phyloP scores from a whole-genome alignment of 2,888 invertebrate genomes.

The Platycheirus albimanus region DNA sequence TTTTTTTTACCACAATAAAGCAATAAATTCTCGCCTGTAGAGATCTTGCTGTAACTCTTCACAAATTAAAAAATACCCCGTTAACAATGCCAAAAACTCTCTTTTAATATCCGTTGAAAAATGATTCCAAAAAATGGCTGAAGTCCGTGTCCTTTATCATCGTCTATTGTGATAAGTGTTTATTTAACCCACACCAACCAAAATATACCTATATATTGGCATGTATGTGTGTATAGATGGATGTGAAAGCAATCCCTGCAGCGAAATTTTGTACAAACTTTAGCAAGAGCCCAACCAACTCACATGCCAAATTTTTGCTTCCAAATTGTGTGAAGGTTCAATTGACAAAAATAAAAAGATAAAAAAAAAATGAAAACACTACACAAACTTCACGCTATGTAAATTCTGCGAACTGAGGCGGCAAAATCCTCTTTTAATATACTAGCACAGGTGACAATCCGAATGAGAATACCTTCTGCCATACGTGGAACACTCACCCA shows the following conservation, averaged over 20 bases:
- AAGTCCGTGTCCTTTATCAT: constrained; percentile 64
- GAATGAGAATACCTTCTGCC: constrained; percentile 56
- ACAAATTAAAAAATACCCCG: constrained; percentile 37
- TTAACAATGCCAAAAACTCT: constrained; percentile 17
- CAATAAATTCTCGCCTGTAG: constrained; percentile 42
- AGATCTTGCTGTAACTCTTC: constrained; percentile 41
- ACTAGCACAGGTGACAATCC: constrained; percentile 71
- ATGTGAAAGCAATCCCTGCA: not conserved
- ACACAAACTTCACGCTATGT: constrained; percentile 63
- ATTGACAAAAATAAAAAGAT: constrained; percentile 16
- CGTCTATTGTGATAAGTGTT: constrained; percentile 52
- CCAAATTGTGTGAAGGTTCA: constrained; percentile 47
- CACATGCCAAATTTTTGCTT: constrained; percentile 9
- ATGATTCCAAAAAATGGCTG: constrained; percentile 61
- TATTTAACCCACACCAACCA: constrained; percentile 38
- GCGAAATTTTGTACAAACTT: constrained; percentile 38
- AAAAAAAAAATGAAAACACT: constrained; percentile 34
- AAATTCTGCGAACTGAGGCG: constrained; percentile 70
- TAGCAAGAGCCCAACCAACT: not conserved
- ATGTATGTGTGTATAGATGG: not conserved
- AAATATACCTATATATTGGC: too few species aligned
- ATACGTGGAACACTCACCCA: constrained; percentile 47
- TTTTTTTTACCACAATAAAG: constrained; percentile 38
- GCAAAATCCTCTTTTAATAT: constrained; percentile 73
- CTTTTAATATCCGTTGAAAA: constrained; percentile 73